Conservation (phyloP, 2,797 vertebrate genomes). For the Notolabrus celidotus region DNA sequence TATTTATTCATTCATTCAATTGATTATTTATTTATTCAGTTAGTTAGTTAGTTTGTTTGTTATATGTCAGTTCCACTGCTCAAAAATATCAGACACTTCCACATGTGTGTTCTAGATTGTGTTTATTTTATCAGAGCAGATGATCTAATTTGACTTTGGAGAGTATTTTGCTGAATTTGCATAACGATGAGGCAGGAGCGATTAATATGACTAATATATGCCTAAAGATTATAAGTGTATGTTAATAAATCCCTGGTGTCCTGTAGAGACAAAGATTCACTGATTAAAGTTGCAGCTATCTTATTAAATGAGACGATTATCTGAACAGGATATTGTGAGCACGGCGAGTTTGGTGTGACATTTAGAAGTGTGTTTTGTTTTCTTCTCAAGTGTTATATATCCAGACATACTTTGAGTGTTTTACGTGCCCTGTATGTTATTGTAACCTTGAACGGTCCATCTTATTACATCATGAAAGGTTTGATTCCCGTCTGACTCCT, state of each 20-base stretch:
- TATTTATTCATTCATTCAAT: no score
- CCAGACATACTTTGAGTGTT: no score
- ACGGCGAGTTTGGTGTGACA: background rate
- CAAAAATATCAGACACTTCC: no score
- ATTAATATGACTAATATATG: background rate
- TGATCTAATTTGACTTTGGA: conserved; percentile 14
- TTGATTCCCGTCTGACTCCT: background rate
- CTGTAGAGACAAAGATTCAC: background rate
- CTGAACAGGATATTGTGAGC: conserved; percentile 1
- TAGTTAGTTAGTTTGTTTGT: no score
- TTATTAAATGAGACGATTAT: conserved; percentile 9
- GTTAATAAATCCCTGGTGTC: conserved; percentile 14
- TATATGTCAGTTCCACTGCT: no score
- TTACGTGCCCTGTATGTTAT: no score
- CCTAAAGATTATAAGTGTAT: conserved; percentile 13
- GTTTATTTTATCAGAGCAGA: conserved; percentile 1
- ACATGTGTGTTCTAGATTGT: no score
- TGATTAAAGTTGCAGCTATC: conserved; percentile 4
- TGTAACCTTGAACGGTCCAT: no score
- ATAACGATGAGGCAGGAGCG: conserved; percentile 4
- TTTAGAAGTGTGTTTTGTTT: background rate
- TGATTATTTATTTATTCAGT: no score
- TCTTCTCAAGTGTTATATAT: no score
- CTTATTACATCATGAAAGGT: no score
- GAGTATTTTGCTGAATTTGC: conserved; percentile 23